Percentiles rank a stretch among this genome's conserved stretches.
These are phyloP conservation scores for Hemichromis elongatus DNA, from an alignment of 2,113 vertebrate genomes.

Conservation along the genomic window DNA sequence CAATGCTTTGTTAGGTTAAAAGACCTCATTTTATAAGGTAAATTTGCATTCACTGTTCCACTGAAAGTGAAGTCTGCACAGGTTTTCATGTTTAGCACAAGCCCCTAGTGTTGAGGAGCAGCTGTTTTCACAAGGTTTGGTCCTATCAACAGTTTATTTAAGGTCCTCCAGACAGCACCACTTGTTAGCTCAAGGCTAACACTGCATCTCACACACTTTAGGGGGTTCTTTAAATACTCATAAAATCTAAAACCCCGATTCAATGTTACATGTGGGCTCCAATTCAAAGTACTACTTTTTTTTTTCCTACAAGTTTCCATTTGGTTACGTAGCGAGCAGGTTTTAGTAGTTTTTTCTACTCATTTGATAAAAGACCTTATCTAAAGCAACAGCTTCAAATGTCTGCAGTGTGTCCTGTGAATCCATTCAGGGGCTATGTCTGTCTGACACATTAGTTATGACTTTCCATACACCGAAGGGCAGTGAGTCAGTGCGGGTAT, in stretches of 20 bases:
- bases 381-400: neutral
- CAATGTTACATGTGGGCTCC: neutral
- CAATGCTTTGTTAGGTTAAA: neutral
- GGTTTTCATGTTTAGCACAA: neutral
- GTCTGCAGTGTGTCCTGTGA: neutral
- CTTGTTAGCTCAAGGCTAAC: slow-evolving; percentile 34
- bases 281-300: neutral
- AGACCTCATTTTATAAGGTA: neutral
- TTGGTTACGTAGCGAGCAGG: neutral
- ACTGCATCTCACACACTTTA: slow-evolving; percentile 7
- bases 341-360: neutral
- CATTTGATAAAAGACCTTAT: neutral
- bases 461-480: slow-evolving; percentile 40
- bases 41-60: neutral
- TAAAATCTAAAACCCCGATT: slow-evolving; percentile 9
- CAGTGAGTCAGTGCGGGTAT: slow-evolving; percentile 32
- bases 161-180: slow-evolving; percentile 22
- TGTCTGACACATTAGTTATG: slow-evolving; percentile 24
- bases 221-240: slow-evolving; percentile 14
- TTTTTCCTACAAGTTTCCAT: neutral
- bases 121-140: slow-evolving; percentile 36
- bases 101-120: slow-evolving; percentile 20
- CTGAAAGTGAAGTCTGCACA: neutral
- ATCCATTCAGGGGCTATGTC: neutral
- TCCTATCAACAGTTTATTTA: slow-evolving; percentile 39